Conservation (phyloP, 1,140 invertebrate species). For the Eurosta solidaginis region DNA sequence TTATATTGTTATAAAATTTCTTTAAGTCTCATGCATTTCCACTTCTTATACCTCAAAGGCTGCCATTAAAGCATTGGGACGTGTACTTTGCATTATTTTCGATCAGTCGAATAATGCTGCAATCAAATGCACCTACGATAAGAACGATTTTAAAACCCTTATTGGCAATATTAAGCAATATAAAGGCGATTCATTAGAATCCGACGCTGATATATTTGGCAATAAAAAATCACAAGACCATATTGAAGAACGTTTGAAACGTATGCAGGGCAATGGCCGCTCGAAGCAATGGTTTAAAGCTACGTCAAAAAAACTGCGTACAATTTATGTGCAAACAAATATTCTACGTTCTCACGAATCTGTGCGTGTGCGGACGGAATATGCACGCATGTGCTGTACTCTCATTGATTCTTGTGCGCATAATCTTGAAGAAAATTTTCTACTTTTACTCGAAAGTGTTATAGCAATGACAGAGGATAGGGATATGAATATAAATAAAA, state of each 20-base stretch:
- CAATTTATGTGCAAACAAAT: slow-evolving; percentile 43
- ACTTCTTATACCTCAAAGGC: slow-evolving; percentile 35
- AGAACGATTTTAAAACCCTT: slow-evolving; percentile 41
- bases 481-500: slow-evolving; percentile 37
- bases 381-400: slow-evolving; percentile 48
- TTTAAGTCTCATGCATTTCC: background rate
- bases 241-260: slow-evolving; percentile 46
- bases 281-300: slow-evolving; percentile 45
- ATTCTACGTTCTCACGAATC: slow-evolving; percentile 44
- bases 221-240: slow-evolving; percentile 38
- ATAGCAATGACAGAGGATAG: slow-evolving; percentile 51
- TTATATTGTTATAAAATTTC: background rate
- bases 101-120: slow-evolving; percentile 50
- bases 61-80: slow-evolving; percentile 48
- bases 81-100: slow-evolving; percentile 51
- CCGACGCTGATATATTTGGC: slow-evolving; percentile 37
- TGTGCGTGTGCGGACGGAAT: slow-evolving; percentile 38
- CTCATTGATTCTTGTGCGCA: slow-evolving; percentile 45
- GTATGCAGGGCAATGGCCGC: slow-evolving; percentile 42
- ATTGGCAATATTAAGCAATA: slow-evolving; percentile 19
- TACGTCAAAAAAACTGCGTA: slow-evolving; percentile 42
- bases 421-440: slow-evolving; percentile 47
- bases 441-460: slow-evolving; percentile 49
- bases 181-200: background rate
- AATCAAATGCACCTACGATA: slow-evolving; percentile 42